A percentile compares a stretch with the other conserved stretches of the same genome.
Evolutionary conservation across 2,888 invertebrate genomes (phyloP).

Genomic region (Arctia plantaginis): DNA sequence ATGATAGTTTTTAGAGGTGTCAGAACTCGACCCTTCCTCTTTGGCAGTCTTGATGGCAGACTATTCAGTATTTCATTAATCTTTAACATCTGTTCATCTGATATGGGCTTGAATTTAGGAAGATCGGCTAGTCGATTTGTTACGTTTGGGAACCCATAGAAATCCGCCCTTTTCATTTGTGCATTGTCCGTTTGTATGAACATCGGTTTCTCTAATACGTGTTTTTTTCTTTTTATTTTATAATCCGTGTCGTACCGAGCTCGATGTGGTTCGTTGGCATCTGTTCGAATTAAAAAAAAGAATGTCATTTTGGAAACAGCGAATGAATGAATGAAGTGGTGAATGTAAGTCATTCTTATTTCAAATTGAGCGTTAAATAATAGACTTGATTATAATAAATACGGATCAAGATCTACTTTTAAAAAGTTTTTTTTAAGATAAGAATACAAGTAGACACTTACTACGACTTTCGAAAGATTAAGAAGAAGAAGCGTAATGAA

Average conservation of each 20-base stretch:
- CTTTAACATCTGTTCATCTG: constrained; percentile 78
- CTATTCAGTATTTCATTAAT: constrained; percentile 75
- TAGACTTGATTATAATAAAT: background rate
- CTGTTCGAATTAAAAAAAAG: constrained; percentile 71
- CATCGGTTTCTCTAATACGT: constrained; percentile 74
- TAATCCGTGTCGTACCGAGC: constrained; percentile 68
- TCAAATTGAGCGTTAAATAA: constrained; percentile 10
- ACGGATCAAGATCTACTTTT: background rate
- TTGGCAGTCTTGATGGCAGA: constrained; percentile 56
- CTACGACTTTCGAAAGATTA: background rate
- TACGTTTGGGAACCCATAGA: constrained; percentile 66
- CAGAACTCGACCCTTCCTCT: constrained; percentile 66
- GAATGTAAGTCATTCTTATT: constrained; percentile 23
- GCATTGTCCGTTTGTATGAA: constrained; percentile 73
- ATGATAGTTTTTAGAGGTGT: constrained; percentile 38
- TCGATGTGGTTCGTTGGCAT: constrained; percentile 83
- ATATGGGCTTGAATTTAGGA: constrained; percentile 79
- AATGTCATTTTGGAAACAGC: constrained; percentile 54
- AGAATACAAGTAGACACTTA: background rate
- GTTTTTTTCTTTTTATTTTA: constrained; percentile 57
- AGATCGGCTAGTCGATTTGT: constrained; percentile 61
- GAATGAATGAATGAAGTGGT: constrained; percentile 41
- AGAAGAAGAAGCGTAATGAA: background rate
- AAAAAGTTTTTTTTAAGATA: background rate
- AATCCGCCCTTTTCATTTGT: constrained; percentile 64